These are phyloP conservation scores for Toxonevra muliebris DNA, from an alignment of 2,888 invertebrate species.

Conservation along the genomic window DNA sequence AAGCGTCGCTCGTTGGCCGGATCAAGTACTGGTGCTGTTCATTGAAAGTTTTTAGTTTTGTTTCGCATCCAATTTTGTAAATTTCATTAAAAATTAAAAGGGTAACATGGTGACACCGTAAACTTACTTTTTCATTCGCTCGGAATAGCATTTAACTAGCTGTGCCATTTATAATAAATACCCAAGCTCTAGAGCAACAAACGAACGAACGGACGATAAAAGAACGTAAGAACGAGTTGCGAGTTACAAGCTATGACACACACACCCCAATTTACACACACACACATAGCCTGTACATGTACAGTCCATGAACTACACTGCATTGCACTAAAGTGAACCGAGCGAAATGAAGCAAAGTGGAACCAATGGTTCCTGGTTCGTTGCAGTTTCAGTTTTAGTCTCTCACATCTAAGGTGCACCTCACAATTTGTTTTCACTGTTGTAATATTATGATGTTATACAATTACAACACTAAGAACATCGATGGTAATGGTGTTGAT, in stretches of 20 bases:
- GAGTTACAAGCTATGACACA: neutral
- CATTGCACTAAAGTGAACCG: neutral
- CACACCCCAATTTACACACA: neutral
- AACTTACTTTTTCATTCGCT: neutral
- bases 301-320: neutral
- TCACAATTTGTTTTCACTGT: neutral
- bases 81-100: constrained; percentile 16
- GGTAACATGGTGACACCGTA: neutral
- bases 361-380: neutral
- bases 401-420: neutral
- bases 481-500: neutral
- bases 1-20: neutral
- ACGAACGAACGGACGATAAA: too few relatives aligned
- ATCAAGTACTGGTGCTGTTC: neutral
- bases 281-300: neutral
- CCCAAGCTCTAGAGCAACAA: neutral
- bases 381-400: neutral
- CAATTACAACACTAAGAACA: neutral
- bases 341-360: neutral
- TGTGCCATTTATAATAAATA: neutral
- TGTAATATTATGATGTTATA: neutral
- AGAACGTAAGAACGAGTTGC: neutral
- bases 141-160: neutral
- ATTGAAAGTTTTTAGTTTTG: constrained; percentile 19
- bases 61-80: constrained; percentile 8